Evolutionary conservation across 2,888 invertebrate species (phyloP).

Genomic region (Polyommatus iphigenia): DNA sequence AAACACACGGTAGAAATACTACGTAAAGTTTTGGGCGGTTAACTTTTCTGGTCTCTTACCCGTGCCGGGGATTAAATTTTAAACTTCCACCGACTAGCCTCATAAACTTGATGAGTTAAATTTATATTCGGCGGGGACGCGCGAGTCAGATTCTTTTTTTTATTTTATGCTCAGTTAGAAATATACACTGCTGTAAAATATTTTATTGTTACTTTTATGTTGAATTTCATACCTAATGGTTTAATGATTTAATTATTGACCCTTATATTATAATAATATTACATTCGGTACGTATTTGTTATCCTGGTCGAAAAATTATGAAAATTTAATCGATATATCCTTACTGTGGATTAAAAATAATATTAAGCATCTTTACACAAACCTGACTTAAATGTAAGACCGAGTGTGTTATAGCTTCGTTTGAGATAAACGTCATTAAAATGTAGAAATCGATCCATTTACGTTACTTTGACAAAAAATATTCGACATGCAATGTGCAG

Average conservation of each 20-base stretch:
- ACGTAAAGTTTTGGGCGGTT: constrained; percentile 62
- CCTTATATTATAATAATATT: neutral
- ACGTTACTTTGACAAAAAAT: neutral
- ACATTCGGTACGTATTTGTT: neutral
- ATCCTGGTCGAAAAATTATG: neutral
- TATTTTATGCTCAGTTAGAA: constrained; percentile 24
- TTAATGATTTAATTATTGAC: neutral
- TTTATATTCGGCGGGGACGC: constrained; percentile 56
- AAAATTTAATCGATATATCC: neutral
- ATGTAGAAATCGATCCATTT: too few relatives aligned
- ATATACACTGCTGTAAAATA: constrained; percentile 12
- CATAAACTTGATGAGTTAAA: constrained; percentile 67
- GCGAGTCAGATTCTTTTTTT: constrained; percentile 47
- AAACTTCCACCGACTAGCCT: constrained; percentile 67
- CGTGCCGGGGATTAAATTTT: constrained; percentile 69
- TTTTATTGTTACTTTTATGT: constrained; percentile 8
- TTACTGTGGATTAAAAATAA: neutral
- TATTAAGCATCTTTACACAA: neutral
- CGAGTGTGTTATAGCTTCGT: neutral
- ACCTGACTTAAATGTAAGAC: neutral
- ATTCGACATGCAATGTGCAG: neutral
- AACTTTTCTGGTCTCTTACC: constrained; percentile 70
- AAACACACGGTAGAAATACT: constrained; percentile 46
- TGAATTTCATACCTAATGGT: neutral
- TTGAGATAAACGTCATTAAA: neutral